Evolutionary conservation across 2,797 vertebrate species (phyloP), one percentile per base, ranked within the genome.

Genomic region (Onychomys arenicola): DNA sequence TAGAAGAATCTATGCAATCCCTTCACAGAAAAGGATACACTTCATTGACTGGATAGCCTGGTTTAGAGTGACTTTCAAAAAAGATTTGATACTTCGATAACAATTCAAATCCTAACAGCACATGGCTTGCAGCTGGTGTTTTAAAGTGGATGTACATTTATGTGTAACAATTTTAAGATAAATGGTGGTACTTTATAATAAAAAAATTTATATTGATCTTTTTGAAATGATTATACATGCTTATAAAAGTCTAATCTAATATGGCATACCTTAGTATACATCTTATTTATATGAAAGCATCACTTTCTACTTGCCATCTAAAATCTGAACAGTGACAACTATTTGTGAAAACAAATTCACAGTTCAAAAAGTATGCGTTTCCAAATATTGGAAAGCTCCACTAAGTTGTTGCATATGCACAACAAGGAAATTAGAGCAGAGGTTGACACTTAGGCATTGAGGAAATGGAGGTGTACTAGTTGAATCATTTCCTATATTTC

Each of bases 201-300:
- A 93, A 34, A 34, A 43, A 1, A 52, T 0, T 82, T 57, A 78
- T 11, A 46, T 32, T 94, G 65, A 1, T 78, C 6, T 91, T 93
- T 92, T 11, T 83, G 37, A 96, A 77, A 71, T 81, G 43, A 17
- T 91, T 46, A 0, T 86, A 57, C 1, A 32, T 78, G 2, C 12
- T 83, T n/a, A 93, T 11, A 85, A 95, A 89, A 92, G 49, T 32
- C 65, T 88, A 81, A 29, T 93, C n/a, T 91, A 16, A 67, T 49
- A 32, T 76, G 17, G 57, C 7, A 19, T 49, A 71, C 8, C 52
- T 76, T 55, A 86, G 32, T 71, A 67, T 34, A 21, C 4, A n/a
- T 10, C n/a, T 81, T 77, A 80, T 80, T 89, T 89, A 95, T 86
- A 87, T 21, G 9, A 27, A 43, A 82, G 27, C 14, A 52, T 86